Conservation (phyloP, 1,140 invertebrate species). For the Drosophila lowei region DNA sequence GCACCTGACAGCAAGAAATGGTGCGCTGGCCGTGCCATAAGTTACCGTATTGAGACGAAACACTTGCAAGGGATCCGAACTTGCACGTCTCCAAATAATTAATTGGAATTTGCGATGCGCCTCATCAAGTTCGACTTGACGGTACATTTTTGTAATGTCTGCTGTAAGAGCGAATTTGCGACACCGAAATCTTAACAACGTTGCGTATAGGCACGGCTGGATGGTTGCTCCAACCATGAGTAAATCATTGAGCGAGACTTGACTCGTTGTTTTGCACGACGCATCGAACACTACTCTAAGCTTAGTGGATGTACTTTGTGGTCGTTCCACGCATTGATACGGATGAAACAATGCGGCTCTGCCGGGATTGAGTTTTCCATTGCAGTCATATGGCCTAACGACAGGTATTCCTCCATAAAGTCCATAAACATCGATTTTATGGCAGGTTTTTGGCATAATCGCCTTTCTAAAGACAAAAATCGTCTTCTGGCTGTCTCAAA, state of each 20-base stretch:
- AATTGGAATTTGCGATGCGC: too few species aligned
- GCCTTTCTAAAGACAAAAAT: too few species aligned
- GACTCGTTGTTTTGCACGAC: constrained; percentile 6
- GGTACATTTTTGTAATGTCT: constrained; percentile 81
- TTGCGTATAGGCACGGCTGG: neutral
- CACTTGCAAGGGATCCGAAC: too few species aligned
- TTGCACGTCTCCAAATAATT: too few species aligned
- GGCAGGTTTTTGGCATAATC: neutral
- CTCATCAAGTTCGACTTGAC: constrained; percentile 66
- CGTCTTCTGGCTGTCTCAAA: too few species aligned
- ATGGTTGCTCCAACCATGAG: constrained; percentile 5
- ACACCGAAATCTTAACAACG: constrained; percentile 72
- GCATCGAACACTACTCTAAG: constrained; percentile 6
- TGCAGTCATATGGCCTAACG: too few species aligned
- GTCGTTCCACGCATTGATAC: constrained; percentile 9
- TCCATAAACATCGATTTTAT: neutral
- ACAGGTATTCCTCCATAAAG: too few species aligned
- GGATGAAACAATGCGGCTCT: constrained; percentile 4
- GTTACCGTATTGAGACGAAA: too few species aligned
- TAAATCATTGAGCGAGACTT: constrained; percentile 1
- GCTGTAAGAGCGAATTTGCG: constrained; percentile 76
- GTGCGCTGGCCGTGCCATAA: too few species aligned
- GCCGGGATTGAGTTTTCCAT: neutral
- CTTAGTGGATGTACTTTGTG: constrained; percentile 7
- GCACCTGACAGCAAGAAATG: too few species aligned